Percentiles rank a stretch among this genome's conserved stretches.
phyloP scores from a whole-genome alignment of 2,888 invertebrate species.

The Pammene aurita region DNA sequence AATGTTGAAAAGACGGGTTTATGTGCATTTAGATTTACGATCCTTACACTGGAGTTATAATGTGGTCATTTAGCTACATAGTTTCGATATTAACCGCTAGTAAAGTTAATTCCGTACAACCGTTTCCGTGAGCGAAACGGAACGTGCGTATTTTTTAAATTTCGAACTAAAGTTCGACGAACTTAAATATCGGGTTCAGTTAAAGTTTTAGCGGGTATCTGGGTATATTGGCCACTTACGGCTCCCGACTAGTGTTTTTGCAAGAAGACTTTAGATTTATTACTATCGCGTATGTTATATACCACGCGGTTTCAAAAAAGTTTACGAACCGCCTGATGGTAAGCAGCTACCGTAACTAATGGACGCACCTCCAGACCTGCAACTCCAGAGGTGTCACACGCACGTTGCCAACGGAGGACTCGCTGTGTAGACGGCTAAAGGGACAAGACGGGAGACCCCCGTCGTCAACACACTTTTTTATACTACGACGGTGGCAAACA shows the following conservation, averaged over 20 bases:
- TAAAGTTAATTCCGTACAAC: conserved; percentile 36
- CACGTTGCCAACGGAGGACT: too few species aligned
- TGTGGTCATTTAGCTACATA: not conserved
- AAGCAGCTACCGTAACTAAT: too few species aligned
- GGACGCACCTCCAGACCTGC: too few species aligned
- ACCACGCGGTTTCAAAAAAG: too few species aligned
- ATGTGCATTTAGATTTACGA: not conserved
- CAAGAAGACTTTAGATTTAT: conserved; percentile 52
- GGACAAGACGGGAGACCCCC: too few species aligned
- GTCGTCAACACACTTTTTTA: too few species aligned
- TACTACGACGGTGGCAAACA: too few species aligned
- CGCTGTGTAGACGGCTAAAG: too few species aligned
- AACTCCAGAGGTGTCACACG: too few species aligned
- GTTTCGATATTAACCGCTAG: conserved; percentile 1
- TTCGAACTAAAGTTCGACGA: conserved; percentile 46
- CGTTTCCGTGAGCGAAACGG: conserved; percentile 49
- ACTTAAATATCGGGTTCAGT: conserved; percentile 43
- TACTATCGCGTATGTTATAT: too few species aligned
- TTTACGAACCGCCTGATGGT: too few species aligned
- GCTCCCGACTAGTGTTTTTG: conserved; percentile 60
- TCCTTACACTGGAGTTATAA: not conserved
- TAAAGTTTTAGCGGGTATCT: conserved; percentile 41
- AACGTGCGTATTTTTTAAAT: conserved; percentile 42
- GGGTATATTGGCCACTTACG: conserved; percentile 57
- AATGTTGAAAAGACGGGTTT: not conserved